Conservation (phyloP, 2,113 vertebrate species). For the Fregetta grallaria region DNA sequence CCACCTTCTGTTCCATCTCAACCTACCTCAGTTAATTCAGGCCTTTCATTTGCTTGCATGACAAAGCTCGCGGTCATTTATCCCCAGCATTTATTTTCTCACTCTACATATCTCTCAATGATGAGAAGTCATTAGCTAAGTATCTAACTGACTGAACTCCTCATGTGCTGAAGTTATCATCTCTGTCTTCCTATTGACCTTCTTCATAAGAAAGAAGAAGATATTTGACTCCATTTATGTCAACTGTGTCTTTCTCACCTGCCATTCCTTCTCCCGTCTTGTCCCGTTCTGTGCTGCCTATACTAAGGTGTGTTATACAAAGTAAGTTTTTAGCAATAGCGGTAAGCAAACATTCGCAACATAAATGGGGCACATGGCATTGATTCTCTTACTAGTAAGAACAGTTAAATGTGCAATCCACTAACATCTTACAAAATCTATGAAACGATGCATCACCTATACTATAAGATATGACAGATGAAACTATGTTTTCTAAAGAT, state of each 20-base stretch:
- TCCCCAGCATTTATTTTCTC: background rate
- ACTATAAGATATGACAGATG: background rate
- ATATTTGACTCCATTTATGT: background rate
- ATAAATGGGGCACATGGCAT: background rate
- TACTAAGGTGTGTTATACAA: background rate
- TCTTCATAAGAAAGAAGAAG: background rate
- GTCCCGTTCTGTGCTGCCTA: background rate
- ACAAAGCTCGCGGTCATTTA: background rate
- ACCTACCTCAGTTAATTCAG: background rate
- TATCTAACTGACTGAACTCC: background rate
- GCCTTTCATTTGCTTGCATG: background rate
- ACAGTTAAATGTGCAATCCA: background rate
- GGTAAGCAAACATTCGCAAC: background rate
- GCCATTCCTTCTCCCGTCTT: background rate
- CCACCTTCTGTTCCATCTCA: constrained; percentile 9
- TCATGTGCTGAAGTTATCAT: background rate
- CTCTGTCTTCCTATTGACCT: background rate
- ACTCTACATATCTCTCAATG: background rate
- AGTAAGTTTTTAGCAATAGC: background rate
- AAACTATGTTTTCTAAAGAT: background rate
- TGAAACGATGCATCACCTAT: background rate
- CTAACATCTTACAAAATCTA: background rate
- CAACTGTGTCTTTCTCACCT: background rate
- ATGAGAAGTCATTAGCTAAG: background rate
- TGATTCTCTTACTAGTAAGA: background rate